phyloP scores from a whole-genome alignment of 2,113 vertebrate species.

The Solea solea region DNA sequence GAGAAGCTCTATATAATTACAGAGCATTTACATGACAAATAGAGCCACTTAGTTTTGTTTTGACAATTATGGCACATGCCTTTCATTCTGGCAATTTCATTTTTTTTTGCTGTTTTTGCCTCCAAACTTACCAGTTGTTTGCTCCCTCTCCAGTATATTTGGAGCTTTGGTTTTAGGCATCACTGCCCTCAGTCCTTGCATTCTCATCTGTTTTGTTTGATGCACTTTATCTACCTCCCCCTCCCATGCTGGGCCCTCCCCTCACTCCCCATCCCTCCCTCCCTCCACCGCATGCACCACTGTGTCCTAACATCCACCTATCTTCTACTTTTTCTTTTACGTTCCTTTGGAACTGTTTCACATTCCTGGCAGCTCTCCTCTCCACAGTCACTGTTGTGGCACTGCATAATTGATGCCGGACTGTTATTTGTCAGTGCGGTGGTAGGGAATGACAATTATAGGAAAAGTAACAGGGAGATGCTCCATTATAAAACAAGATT shows the following conservation, averaged over 20 bases:
- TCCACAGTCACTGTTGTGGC: conserved; percentile 34
- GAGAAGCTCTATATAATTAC: too few relatives aligned
- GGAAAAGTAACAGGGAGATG: not conserved
- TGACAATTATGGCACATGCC: not conserved
- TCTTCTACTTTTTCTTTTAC: conserved; percentile 26
- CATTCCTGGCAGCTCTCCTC: conserved; percentile 19
- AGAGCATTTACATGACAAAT: too few relatives aligned
- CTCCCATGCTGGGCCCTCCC: not conserved
- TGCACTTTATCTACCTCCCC: conserved; percentile 11
- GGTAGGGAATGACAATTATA: not conserved
- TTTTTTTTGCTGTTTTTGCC: not conserved
- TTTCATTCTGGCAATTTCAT: not conserved
- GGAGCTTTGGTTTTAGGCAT: not conserved
- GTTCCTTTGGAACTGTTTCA: conserved; percentile 36
- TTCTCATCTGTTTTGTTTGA: not conserved
- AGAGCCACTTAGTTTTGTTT: too few relatives aligned
- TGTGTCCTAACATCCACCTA: conserved; percentile 2
- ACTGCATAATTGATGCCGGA: conserved; percentile 51
- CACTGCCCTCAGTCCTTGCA: not conserved
- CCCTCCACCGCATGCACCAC: not conserved
- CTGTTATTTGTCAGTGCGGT: conserved; percentile 36
- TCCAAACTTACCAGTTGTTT: conserved; percentile 5
- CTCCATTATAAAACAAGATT: not conserved
- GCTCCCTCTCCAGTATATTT: conserved; percentile 6
- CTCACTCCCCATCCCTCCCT: conserved; percentile 11